Evolutionary conservation across 1,140 invertebrate genomes (phyloP).

Genomic region (Whitmania pigra): DNA sequence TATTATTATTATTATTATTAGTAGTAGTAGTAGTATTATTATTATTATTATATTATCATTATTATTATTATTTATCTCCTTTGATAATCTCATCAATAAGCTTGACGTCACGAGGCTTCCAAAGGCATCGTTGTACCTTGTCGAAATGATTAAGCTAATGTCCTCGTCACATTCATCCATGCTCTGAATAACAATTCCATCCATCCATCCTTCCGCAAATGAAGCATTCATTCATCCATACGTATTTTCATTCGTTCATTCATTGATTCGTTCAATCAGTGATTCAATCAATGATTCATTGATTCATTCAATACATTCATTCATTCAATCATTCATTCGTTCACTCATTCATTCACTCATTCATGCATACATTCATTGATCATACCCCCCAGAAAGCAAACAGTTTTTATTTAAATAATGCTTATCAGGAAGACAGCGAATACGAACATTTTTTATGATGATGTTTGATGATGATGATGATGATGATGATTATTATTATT

Average conservation of each 20-base stretch:
- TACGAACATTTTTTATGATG: no score
- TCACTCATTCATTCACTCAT: not conserved
- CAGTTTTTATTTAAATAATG: no score
- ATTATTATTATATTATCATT: not conserved
- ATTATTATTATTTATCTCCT: not conserved
- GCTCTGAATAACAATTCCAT: not conserved
- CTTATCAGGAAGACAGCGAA: no score
- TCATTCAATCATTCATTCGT: not conserved
- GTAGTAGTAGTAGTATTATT: not conserved
- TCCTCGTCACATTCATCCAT: not conserved
- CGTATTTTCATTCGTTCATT: not conserved
- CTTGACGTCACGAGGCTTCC: not conserved
- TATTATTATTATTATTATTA: no score
- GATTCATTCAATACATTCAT: not conserved
- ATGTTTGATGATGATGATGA: no score
- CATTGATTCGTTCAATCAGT: not conserved
- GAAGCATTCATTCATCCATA: not conserved
- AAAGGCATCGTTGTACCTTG: not conserved
- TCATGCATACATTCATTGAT: not conserved
- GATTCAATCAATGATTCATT: not conserved
- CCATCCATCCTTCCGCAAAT: not conserved
- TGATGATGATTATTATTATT: no score
- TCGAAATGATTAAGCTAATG: constrained; percentile 2
- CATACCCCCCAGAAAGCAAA: not conserved
- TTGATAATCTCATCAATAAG: not conserved